phyloP scores from a whole-genome alignment of 2,797 vertebrate species.

The Petrocephalus schoutedeni region DNA sequence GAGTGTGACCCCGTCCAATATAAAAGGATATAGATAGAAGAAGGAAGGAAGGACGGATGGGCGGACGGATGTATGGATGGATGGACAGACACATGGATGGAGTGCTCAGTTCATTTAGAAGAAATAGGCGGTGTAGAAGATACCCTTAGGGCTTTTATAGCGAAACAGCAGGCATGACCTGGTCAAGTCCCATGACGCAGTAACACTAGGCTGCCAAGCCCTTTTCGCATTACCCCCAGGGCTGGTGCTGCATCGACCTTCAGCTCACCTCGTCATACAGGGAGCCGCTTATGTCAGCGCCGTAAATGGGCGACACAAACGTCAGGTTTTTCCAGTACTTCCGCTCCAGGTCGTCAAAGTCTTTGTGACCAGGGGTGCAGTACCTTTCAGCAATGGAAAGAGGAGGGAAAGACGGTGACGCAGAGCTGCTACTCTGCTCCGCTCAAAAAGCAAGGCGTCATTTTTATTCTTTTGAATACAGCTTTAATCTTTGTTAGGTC shows the following conservation, averaged over 20 bases:
- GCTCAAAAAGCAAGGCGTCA: not conserved
- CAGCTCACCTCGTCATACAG: constrained; percentile 83
- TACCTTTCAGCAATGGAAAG: constrained; percentile 63
- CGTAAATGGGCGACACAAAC: constrained; percentile 92
- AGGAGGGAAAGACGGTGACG: not conserved
- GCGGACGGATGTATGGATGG: not conserved
- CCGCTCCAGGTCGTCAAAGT: constrained; percentile 92
- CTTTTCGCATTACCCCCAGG: not conserved
- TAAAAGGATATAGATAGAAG: not conserved
- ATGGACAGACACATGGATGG: not conserved
- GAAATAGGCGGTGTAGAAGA: not conserved
- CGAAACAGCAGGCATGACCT: not conserved
- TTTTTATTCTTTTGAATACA: not conserved
- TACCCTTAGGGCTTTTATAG: not conserved
- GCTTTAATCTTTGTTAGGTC: not conserved
- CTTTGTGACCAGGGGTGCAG: constrained; percentile 90
- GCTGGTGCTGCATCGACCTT: not conserved
- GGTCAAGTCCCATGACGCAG: not conserved
- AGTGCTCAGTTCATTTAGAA: not conserved
- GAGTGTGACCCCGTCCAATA: not conserved
- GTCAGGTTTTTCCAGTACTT: constrained; percentile 99
- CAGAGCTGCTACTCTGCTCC: not conserved
- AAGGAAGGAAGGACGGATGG: too few species aligned
- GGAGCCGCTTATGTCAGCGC: constrained; percentile 92
- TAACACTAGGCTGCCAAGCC: not conserved